Evolutionary conservation across 2,797 vertebrate species (phyloP), one percentile per base, ranked within the genome.

Genomic region (Thunnus albacares): DNA sequence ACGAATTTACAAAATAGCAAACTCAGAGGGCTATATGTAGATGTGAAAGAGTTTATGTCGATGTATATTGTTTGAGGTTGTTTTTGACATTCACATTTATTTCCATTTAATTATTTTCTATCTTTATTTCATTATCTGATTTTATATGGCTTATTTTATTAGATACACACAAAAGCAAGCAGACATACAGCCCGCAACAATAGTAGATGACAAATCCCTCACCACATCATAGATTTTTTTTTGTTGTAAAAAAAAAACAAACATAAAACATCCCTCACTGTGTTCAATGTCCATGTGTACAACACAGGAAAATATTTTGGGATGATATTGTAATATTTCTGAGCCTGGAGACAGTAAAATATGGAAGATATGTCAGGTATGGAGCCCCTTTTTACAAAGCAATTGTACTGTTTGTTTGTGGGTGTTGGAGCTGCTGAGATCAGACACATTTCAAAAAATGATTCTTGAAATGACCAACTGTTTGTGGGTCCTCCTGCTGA

Each of bases 401-500:
- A 41, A 56, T 11, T 5, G 26, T 24, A 4, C 33, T 53, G 11
- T 68, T 74, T 72, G 33, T 26, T 6, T 53, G 13, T 35, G 45
- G 33, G 3, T 35, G 53, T 63, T 51, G 43, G 26, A 64, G 33
- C 15, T 49, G 26, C 60, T 24, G 20, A 56, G 6, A 53, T 3
- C 26, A 47, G 24, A 68, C 47, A 55, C 43, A 53, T 66, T 60
- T 71, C 55, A 53, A 45, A 18, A 49, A 61, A 61, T 71, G 10
- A 18, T 57, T 43, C 7, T 45, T 18, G 12, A 52, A 80, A 72
- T 73, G 63, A 62, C 30, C 15, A 14, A 33, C 14, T 45, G 43
- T 33, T 45, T 51, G 28, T 49, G 41, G 24, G 41, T 43, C 26
- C 5, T 45, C 59, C 45, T 64, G 57, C 30, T 69, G 28, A 20